Conservation (phyloP, 2,797 vertebrate species). For the Pseudotriccus pelzelni region DNA sequence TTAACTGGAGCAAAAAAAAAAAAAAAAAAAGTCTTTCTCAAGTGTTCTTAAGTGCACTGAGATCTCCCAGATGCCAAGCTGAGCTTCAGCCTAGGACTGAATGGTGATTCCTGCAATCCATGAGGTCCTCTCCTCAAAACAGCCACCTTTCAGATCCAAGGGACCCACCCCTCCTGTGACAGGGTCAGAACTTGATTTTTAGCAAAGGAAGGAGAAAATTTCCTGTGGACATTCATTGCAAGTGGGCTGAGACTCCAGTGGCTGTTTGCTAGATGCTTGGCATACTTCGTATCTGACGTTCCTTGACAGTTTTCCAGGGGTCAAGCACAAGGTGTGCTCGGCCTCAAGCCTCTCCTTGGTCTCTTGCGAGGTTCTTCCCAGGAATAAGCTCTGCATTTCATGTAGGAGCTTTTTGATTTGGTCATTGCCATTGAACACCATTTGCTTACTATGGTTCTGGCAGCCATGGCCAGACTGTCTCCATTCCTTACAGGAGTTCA, state of each 20-base stretch:
- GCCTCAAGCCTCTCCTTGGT: neutral
- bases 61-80: neutral
- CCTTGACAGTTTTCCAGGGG: conserved; percentile 6
- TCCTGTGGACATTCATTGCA: neutral
- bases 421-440: neutral
- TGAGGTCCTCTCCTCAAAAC: neutral
- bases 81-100: neutral
- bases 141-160: neutral
- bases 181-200: neutral
- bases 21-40: neutral
- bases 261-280: neutral
- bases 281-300: neutral
- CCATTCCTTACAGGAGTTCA: neutral
- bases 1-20: fast-evolving
- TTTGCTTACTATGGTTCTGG: neutral
- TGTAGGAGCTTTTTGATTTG: neutral
- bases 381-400: neutral
- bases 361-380: neutral
- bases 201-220: neutral
- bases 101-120: neutral
- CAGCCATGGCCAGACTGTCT: neutral
- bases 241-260: neutral
- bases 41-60: neutral
- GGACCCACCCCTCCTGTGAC: neutral
- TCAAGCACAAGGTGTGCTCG: neutral